phyloP scores from a whole-genome alignment of 1,140 invertebrate genomes.

The Telenomus remus region DNA sequence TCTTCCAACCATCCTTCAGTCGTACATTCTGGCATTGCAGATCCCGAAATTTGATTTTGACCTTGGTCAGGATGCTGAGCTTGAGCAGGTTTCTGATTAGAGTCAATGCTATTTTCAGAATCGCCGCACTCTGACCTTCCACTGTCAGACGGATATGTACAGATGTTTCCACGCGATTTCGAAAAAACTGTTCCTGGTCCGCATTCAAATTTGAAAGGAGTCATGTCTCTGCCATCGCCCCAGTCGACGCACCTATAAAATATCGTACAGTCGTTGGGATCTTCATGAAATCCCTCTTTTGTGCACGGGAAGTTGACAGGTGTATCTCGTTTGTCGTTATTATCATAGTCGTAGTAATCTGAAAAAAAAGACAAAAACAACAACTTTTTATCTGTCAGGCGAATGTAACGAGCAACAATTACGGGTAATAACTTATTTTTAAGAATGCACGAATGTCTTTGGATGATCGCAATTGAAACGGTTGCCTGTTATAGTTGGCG shows the following conservation, averaged over 20 bases:
- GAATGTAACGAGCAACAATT: background rate
- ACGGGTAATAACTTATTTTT: background rate
- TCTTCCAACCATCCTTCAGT: constrained; percentile 82
- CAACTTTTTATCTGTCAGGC: background rate
- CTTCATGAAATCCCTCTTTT: constrained; percentile 77
- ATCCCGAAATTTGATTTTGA: constrained; percentile 6
- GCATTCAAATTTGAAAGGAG: constrained; percentile 80
- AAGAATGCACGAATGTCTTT: background rate
- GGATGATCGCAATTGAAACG: too few relatives aligned
- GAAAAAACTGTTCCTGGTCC: constrained; percentile 84
- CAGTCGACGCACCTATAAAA: constrained; percentile 79
- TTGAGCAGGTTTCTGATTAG: constrained; percentile 41
- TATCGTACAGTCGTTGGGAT: constrained; percentile 76
- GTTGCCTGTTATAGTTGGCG: too few relatives aligned
- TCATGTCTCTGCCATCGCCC: constrained; percentile 67
- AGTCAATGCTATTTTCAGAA: constrained; percentile 64
- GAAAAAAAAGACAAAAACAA: constrained; percentile 26
- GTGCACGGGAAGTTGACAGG: constrained; percentile 71
- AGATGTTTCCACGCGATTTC: constrained; percentile 77
- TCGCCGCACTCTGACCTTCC: constrained; percentile 77
- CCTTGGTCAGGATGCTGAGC: too few relatives aligned
- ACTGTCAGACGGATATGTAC: constrained; percentile 81
- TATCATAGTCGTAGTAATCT: constrained; percentile 58
- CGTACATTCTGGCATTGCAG: constrained; percentile 62
- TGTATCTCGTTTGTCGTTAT: constrained; percentile 35